Evolutionary conservation across 1,140 invertebrate species (phyloP), one percentile per base, ranked within the genome.

Genomic region (Eufriesea mexicana): DNA sequence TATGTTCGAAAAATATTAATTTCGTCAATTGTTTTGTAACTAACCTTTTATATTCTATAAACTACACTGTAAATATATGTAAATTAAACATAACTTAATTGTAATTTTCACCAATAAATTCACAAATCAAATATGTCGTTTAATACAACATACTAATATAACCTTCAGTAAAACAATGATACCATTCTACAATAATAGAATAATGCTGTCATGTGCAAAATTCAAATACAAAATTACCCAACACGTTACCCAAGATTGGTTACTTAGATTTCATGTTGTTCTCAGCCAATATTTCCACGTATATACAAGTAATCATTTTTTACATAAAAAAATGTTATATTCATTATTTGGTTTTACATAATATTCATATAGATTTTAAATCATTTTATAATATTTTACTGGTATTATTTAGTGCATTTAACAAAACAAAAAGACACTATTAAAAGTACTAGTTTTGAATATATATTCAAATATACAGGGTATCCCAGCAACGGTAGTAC

Each of bases 1-100:
- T 35, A 20, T 47, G 9, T 51, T 57, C 35, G 67, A 80, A 68
- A 74, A 61, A 84, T 67, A 66, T 47, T 35, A 23, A 54, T 80
- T 51, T 25, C 25, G 23, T 80, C 68, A 84, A 51, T 25, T 57
- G 2, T 57, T 57, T n/a, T 20, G 6, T 79, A 79, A 70, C 76
- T 66, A 59, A 16, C 49, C 14, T 57, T 35, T 9, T 20, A 45
- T 0, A 5, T 67, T 55, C 10, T 18, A 12, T 62, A 2, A 14
- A 49, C 0, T 14, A 20, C 20, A 20, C 1, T 45, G 0, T n/a
- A 51, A 76, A 61, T 49, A 18, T 6, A 57, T 18, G 35, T 35
- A 35, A 35, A 35, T 35, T 35, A 35, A 35, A 35, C 35, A n/a
- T n/a, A 35, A 35, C 35, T 35, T 35, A 35, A 35, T 35, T 35